phyloP scores from a whole-genome alignment of 2,888 invertebrate genomes.

The Drosophila flavopinicola region DNA sequence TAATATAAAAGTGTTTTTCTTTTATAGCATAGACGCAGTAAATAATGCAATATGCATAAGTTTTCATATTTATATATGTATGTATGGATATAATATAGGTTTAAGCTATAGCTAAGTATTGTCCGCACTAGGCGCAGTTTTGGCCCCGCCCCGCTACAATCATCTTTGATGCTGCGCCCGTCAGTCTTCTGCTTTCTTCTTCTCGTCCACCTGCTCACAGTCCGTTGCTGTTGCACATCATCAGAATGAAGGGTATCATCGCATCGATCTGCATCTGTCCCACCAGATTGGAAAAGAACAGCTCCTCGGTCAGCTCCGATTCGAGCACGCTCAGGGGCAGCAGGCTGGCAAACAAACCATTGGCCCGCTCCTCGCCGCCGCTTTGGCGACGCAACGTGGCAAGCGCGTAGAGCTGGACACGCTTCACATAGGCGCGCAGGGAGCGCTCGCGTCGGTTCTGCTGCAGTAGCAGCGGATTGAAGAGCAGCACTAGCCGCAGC shows the following conservation, averaged over 20 bases:
- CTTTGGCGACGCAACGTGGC: constrained; percentile 69
- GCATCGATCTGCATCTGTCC: constrained; percentile 97
- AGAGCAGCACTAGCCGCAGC: constrained; percentile 92
- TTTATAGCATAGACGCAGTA: constrained; percentile 1
- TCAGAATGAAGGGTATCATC: constrained; percentile 96
- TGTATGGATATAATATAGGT: constrained; percentile 27
- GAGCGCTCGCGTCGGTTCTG: constrained; percentile 75
- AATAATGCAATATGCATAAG: constrained; percentile 3
- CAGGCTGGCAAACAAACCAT: constrained; percentile 86
- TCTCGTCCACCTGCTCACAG: constrained; percentile 33
- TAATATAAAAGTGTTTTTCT: constrained; percentile 4
- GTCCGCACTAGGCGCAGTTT: constrained; percentile 65
- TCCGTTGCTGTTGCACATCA: constrained; percentile 80
- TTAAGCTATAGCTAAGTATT: constrained; percentile 60
- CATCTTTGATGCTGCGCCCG: constrained; percentile 24
- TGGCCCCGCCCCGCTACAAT: constrained; percentile 20
- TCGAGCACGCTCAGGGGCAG: constrained; percentile 90
- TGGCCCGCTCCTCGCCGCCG: constrained; percentile 85
- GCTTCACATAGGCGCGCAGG: constrained; percentile 74
- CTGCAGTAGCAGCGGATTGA: constrained; percentile 88
- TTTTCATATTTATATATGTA: constrained; percentile 22
- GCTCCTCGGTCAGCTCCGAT: constrained; percentile 92
- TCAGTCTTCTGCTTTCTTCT: constrained; percentile 63
- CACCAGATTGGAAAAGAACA: constrained; percentile 95
- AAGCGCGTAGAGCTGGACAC: constrained; percentile 80